phyloP scores from a whole-genome alignment of 2,888 invertebrate genomes.

The Orthosia cruda region DNA sequence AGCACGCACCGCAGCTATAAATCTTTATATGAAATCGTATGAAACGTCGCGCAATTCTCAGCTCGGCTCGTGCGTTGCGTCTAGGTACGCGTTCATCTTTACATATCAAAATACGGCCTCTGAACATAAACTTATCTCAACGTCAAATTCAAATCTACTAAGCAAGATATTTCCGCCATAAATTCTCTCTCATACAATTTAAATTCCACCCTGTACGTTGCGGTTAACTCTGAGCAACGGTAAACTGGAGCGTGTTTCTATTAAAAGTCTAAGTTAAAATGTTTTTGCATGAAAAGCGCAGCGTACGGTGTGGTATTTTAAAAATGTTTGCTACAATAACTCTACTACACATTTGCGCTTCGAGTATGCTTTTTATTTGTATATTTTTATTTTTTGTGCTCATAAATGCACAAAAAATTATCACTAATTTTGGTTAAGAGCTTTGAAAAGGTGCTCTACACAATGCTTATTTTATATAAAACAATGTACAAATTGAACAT shows the following conservation, averaged over 20 bases:
- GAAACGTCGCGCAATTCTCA: too few species aligned
- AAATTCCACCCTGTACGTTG: slow-evolving; percentile 25
- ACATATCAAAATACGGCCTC: too few species aligned
- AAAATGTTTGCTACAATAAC: slow-evolving; percentile 50
- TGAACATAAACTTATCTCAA: background rate
- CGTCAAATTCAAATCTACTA: slow-evolving; percentile 2
- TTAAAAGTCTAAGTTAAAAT: slow-evolving; percentile 58
- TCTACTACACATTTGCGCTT: slow-evolving; percentile 21
- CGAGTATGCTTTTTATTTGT: slow-evolving; percentile 25
- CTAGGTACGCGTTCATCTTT: too few species aligned
- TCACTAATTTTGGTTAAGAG: background rate
- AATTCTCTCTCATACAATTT: slow-evolving; percentile 28
- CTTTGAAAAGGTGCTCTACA: background rate
- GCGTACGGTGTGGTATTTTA: slow-evolving; percentile 32
- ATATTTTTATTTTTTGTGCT: background rate
- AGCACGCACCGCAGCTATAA: too few species aligned
- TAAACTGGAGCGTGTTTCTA: slow-evolving; percentile 49
- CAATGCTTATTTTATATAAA: background rate
- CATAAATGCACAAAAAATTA: too few species aligned
- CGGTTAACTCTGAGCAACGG: slow-evolving; percentile 27
- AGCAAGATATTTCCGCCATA: slow-evolving; percentile 14
- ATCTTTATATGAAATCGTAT: too few species aligned
- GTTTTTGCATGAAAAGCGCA: slow-evolving; percentile 56
- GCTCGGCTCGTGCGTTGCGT: too few species aligned
- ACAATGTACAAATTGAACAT: background rate